Base-by-base conservation (phyloP, 2,113 vertebrate genomes). In the Ptilorrhoa leucosticta region DNA sequence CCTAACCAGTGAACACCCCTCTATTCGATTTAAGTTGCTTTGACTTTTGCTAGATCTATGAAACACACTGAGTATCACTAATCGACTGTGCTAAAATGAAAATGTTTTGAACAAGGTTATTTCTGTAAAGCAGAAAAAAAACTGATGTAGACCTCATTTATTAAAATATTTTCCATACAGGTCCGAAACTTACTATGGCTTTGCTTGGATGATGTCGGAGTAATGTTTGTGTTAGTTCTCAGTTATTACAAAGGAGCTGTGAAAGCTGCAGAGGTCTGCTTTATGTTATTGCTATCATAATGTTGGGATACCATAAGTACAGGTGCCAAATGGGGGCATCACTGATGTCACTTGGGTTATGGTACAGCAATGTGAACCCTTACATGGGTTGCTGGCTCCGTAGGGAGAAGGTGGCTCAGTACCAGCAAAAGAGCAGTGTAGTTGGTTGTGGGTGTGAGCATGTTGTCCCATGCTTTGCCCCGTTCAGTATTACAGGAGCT, bases 381-480 rank as follows among this genome's bases (percentile, higher is more conserved):
- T 73, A 28, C 40, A 28, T 17, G 40, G 5, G 35, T 51, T 0
- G 0, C 64, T 83, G 64, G 64, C 37, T 42, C 31, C 0, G 0
- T 22, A 44, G 57, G 47, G 33, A 51, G 33, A 16, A 11, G 2
- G 17, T 8, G n/a, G 31, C 81, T 64, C 56, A 8, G 28, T n/a
- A 33, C 9, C 21, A 31, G 84, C 51, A 33, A 5, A 70, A 66
- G 60, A 30, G 56, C 44, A 31, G 15, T 0, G 0, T 5, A 21
- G 47, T 14, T 63, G 18, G 17, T 14, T 81, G 15, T 28, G 45
- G 31, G 26, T 24, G 50, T 45, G 66, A 73, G 54, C 19, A 10
- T 0, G 0, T 51, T 72, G 33, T 83, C 61, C 76, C 11, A 4
- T 28, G 26, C 27, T 86, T 64, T 86, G 47, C 64, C 72, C 48